These are phyloP conservation scores for Ciconia maguari DNA, from an alignment of 2,113 vertebrate genomes.

Conservation along the genomic window DNA sequence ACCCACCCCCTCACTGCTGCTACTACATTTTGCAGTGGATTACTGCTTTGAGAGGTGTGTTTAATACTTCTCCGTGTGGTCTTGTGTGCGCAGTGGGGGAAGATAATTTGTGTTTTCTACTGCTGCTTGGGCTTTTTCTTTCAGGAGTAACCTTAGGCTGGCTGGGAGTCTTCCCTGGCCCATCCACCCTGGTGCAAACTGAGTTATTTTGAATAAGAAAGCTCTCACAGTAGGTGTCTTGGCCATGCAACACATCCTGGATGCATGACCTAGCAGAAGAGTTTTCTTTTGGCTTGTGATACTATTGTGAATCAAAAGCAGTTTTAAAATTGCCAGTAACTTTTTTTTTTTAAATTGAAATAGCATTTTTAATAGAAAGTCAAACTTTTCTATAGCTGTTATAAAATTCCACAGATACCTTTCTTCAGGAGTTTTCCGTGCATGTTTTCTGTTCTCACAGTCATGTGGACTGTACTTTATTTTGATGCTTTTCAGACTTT, in stretches of 20 bases:
- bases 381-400: neutral
- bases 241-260: neutral
- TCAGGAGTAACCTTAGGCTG: neutral
- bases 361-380: neutral
- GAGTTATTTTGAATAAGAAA: neutral
- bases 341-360: neutral
- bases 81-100: neutral
- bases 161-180: neutral
- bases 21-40: rapidly evolving
- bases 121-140: neutral
- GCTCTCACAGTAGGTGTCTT: neutral
- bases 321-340: neutral
- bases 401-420: neutral
- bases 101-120: neutral
- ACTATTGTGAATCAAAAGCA: neutral
- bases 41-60: neutral
- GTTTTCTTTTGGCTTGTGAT: neutral
- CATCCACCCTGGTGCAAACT: neutral
- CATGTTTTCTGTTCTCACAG: neutral
- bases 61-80: neutral
- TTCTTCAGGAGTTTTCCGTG: neutral
- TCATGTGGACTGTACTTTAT: neutral
- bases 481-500: neutral
- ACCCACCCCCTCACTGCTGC: neutral
- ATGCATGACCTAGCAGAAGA: rapidly evolving